These are phyloP conservation scores for Halcyon senegalensis DNA, from an alignment of 2,113 vertebrate genomes.

Conservation along the genomic window DNA sequence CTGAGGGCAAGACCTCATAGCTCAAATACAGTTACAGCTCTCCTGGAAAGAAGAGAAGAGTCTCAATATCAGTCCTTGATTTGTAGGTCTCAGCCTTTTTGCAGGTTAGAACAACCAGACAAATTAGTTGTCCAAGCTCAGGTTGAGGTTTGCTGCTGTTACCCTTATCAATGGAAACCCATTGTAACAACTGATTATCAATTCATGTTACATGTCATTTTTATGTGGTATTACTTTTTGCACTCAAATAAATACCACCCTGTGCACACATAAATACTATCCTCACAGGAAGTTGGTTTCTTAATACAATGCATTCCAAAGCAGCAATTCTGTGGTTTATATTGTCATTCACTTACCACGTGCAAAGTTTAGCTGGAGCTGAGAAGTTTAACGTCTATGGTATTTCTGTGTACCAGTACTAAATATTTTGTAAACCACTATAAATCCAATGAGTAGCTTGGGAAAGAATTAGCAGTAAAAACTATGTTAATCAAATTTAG, in stretches of 20 bases:
- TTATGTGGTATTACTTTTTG: neutral
- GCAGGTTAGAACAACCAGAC: neutral
- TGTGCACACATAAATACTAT: neutral
- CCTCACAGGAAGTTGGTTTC: neutral
- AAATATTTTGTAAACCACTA: neutral
- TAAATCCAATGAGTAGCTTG: neutral
- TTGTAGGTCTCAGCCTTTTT: conserved; percentile 26
- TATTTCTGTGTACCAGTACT: neutral
- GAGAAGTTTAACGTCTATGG: neutral
- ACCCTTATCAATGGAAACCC: neutral
- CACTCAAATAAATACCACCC: neutral
- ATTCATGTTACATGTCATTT: neutral
- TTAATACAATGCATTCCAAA: neutral
- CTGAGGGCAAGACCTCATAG: conserved; percentile 22
- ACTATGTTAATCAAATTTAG: neutral
- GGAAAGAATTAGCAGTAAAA: neutral
- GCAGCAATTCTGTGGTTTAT: neutral
- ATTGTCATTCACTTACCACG: neutral
- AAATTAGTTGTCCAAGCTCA: neutral
- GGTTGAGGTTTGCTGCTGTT: neutral
- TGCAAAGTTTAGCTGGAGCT: neutral
- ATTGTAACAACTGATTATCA: neutral
- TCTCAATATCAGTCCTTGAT: conserved; percentile 27
- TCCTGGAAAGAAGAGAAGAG: conserved; percentile 7
- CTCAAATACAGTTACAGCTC: conserved; percentile 11